Conservation (phyloP, 2,113 vertebrate species). For the Dipodomys spectabilis region DNA sequence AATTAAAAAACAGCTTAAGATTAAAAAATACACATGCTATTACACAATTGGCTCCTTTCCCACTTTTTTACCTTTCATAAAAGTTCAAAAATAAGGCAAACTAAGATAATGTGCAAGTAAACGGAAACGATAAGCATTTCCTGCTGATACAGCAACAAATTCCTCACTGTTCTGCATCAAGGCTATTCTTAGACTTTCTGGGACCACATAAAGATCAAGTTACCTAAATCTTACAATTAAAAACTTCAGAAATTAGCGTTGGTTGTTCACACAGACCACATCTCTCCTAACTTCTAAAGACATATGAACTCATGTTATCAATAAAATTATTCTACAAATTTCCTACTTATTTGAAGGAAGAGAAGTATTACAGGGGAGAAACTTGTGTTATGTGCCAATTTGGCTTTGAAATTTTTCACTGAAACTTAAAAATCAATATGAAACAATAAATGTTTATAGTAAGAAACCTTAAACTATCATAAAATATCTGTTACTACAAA, state of each 20-base stretch:
- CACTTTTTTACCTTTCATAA: constrained; percentile 76
- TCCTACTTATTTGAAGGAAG: constrained; percentile 8
- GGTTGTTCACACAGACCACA: not conserved
- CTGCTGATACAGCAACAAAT: constrained; percentile 75
- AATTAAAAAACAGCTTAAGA: constrained; percentile 77
- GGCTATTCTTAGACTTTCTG: constrained; percentile 76
- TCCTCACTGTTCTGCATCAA: constrained; percentile 70
- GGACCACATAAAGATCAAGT: constrained; percentile 74
- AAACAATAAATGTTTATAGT: constrained; percentile 32
- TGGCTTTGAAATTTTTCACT: constrained; percentile 39
- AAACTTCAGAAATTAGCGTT: constrained; percentile 40
- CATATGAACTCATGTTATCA: not conserved
- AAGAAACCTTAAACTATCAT: constrained; percentile 17
- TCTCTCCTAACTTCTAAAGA: constrained; percentile 33
- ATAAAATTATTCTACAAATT: constrained; percentile 53
- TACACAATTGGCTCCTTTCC: constrained; percentile 64
- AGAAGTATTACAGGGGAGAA: not conserved
- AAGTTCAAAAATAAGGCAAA: constrained; percentile 77
- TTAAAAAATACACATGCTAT: constrained; percentile 62
- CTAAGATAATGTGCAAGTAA: constrained; percentile 75
- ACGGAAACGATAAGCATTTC: constrained; percentile 77
- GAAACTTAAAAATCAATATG: constrained; percentile 44
- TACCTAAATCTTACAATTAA: constrained; percentile 53
- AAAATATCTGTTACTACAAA: constrained; percentile 4
- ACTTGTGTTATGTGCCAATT: constrained; percentile 8